Evolutionary conservation across 1,140 invertebrate genomes (phyloP), one percentile per base, ranked within the genome.

Genomic region (Ceratosolen fusciceps): DNA sequence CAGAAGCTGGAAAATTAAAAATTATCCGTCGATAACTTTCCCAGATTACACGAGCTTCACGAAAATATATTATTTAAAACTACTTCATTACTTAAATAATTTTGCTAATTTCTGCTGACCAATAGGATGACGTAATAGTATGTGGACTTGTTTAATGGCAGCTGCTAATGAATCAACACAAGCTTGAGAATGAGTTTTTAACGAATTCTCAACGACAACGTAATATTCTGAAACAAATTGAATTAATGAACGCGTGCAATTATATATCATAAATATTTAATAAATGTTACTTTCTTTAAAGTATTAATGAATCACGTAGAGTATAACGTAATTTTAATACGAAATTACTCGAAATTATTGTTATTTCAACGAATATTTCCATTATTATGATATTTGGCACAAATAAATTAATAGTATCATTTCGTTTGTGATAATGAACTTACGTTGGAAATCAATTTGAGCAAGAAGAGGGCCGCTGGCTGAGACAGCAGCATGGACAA

Each of bases 391-490:
- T n/a, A n/a, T n/a, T n/a, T n/a, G n/a, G n/a, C n/a, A n/a, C n/a
- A n/a, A n/a, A n/a, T n/a, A n/a, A n/a, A n/a, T n/a, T n/a, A n/a
- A n/a, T n/a, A n/a, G n/a, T n/a, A n/a, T n/a, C n/a, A n/a, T n/a
- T n/a, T n/a, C n/a, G n/a, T n/a, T n/a, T n/a, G n/a, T n/a, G n/a
- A n/a, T n/a, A n/a, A 52, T 39, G 81, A 54, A 85, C 83, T 86
- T 88, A 95, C 94, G 93, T 86, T 91, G 92, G 85, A 98, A 99
- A 90, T 98, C 94, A 12, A 96, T 90, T 89, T 96, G 89, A 21
- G 97, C 96, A 58, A 95, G 84, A 21, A 99, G 89, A 10, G 97
- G 97, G 5, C 95, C 97, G 91, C 96, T 97, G 0, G 95, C 92
- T n/a, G 96, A 97, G 9, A 98, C 93, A 52, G 97, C 93, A 5